Evolutionary conservation across 2,888 invertebrate species (phyloP), one percentile per base, ranked within the genome.

Genomic region (Octodonta nipae): DNA sequence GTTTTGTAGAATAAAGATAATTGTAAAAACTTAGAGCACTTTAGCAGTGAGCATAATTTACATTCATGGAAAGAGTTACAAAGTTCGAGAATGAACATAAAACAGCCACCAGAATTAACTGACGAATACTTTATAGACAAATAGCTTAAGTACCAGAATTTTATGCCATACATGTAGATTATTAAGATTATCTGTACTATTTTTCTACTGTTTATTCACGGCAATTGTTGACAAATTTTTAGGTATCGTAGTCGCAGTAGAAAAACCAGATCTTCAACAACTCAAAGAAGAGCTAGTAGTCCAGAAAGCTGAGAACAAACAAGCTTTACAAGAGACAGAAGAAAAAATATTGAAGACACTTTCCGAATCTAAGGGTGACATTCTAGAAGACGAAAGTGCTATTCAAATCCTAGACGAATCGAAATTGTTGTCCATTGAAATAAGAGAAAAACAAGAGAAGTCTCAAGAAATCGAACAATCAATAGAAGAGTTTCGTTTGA

Each of bases 321-420:
- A 78, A 34, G 78, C 82, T 2, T 60, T 92, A 22, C 80, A 85
- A 52, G 76, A 83, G 56, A 82, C 86, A 13, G 91, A 92, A 63
- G 85, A 89, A 54, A 82, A 80, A 61, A 91, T 92, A 47, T 65
- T 92, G 28, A 73, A 77, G 49, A 89, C 88, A 0, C 63, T 92
- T 32, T 79, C 85, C 26, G 74, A 81, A 51, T 69, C 78, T 2
- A 80, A 86, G 56, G 86, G 88, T 2, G 86, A 88, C 55, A 88
- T 92, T 53, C 66, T 92, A 38, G 91, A 91, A 63, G 87, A 92
- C 57, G 89, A 91, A 63, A 71, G 71, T 3, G 91, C 91, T 3
- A 87, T 92, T 44, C 73, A 83, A 56, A 80, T 88, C 37, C 65
- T 92, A 27, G 87, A 87, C 56, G 81, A 83, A 3, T 88, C 89